Evolutionary conservation across 2,888 invertebrate genomes (phyloP), one percentile per base, ranked within the genome.

Genomic region (Noctuana brunneofusca): DNA sequence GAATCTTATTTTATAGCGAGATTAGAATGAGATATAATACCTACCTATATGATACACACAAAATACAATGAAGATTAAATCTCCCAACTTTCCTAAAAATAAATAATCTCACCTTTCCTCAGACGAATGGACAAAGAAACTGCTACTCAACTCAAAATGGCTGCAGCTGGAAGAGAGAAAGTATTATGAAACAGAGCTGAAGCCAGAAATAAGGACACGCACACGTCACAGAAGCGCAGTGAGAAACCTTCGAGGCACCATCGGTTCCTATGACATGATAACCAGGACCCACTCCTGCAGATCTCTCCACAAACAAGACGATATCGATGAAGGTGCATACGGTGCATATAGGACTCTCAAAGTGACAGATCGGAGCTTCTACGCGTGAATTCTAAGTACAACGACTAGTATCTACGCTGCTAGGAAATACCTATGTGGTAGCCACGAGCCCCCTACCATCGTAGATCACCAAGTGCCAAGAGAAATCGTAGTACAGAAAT

Each of bases 111-210:
- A n/a, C n/a, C 1, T 32, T 2, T 24, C 22, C n/a, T 14, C 85
- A 91, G 96, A 95, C 49, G 90, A 93, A 76, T 96, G 96, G 96
- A 92, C 95, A 66, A 93, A 95, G 71, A 95, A 95, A 71, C 80
- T 96, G 4, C 92, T 95, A 54, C 93, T 82, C 32, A 94, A 95
- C 74, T 92, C 93, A 24, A 94, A 94, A 59, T 96, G 95, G 95
- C 94, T 96, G 69, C 91, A 93, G 74, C 90, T 90, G 24, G 95
- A 96, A 76, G 95, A 95, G 49, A 74, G 83, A 3, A 83, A 78
- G 58, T 89, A 80, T 69, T 89, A 88, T 73, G 81, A 86, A 27
- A 89, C 90, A n/a, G 88, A 87, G 56, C 67, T 91, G 1, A 86
- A 83, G 27, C 89, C 89, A 2, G 87, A 85, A 63, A 46, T 70